These are phyloP conservation scores for Acanthococcus lagerstroemiae DNA, from an alignment of 2,888 invertebrate genomes.

Conservation along the genomic window DNA sequence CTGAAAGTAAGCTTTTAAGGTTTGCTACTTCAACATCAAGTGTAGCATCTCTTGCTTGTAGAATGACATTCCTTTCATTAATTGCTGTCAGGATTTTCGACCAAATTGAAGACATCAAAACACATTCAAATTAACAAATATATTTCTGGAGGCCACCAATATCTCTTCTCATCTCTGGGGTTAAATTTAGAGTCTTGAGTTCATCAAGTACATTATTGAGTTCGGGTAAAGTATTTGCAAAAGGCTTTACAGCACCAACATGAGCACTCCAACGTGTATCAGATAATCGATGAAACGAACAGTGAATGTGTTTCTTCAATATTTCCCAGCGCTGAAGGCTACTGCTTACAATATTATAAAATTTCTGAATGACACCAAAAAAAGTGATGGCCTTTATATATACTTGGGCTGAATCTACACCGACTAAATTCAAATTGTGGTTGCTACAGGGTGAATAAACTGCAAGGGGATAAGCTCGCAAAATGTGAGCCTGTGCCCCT, in stretches of 20 bases:
- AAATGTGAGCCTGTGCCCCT: slow-evolving; percentile 22
- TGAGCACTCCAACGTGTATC: not conserved
- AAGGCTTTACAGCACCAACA: not conserved
- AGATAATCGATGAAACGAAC: not conserved
- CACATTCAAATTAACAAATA: slow-evolving; percentile 11
- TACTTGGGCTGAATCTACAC: slow-evolving; percentile 25
- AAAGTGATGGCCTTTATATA: slow-evolving; percentile 29
- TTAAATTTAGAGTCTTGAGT: not conserved
- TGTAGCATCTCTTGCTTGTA: slow-evolving; percentile 8
- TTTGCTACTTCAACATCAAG: slow-evolving; percentile 2
- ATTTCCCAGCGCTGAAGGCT: slow-evolving; percentile 33
- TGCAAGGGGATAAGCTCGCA: slow-evolving; percentile 21
- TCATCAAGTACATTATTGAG: not conserved
- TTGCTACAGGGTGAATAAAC: slow-evolving; percentile 31
- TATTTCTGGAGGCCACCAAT: slow-evolving; percentile 9
- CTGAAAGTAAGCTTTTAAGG: not conserved
- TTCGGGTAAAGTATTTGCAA: not conserved
- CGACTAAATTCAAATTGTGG: slow-evolving; percentile 32
- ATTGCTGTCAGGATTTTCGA: slow-evolving; percentile 18
- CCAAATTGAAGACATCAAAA: slow-evolving; percentile 19
- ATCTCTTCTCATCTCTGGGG: not conserved
- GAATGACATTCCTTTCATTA: slow-evolving; percentile 10
- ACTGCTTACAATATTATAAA: slow-evolving; percentile 30
- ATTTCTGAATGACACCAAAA: slow-evolving; percentile 32
- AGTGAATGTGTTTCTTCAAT: slow-evolving; percentile 28